These are phyloP conservation scores for Tetragonula carbonaria DNA, from an alignment of 2,888 invertebrate species.

Conservation along the genomic window DNA sequence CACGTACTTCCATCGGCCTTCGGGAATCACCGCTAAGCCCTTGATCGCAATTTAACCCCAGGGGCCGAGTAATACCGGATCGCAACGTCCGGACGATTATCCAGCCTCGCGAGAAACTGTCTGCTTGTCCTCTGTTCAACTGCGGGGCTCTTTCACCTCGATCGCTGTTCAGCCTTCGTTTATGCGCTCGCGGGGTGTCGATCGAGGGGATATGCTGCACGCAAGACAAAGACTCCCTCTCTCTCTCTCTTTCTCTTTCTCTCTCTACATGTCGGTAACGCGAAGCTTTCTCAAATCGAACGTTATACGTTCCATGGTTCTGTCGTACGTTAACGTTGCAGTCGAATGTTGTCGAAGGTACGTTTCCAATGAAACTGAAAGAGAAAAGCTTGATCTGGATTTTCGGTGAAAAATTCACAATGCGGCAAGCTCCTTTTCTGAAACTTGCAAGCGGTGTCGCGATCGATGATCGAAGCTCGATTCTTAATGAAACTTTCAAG, in stretches of 20 bases:
- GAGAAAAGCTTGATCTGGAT: neutral
- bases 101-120: constrained; percentile 68
- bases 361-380: neutral
- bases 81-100: constrained; percentile 78
- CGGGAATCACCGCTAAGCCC: constrained; percentile 82
- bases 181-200: constrained; percentile 37
- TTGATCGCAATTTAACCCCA: constrained; percentile 82
- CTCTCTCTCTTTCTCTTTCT: too few relatives aligned
- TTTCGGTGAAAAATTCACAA: too few relatives aligned
- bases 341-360: neutral
- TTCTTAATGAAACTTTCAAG: neutral
- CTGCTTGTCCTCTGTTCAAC: constrained; percentile 45
- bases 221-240: constrained; percentile 32
- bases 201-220: constrained; percentile 24
- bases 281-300: constrained; percentile 11
- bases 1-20: constrained; percentile 79
- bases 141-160: constrained; percentile 29
- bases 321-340: neutral
- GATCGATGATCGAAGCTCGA: neutral
- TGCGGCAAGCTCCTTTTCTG: too few relatives aligned
- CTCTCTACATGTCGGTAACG: neutral
- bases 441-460: too few relatives aligned
- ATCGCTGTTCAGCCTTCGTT: constrained; percentile 41
- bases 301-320: neutral
- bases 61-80: constrained; percentile 77